Evolutionary conservation across 2,797 vertebrate species (phyloP).

Genomic region (Amniataba percoides): DNA sequence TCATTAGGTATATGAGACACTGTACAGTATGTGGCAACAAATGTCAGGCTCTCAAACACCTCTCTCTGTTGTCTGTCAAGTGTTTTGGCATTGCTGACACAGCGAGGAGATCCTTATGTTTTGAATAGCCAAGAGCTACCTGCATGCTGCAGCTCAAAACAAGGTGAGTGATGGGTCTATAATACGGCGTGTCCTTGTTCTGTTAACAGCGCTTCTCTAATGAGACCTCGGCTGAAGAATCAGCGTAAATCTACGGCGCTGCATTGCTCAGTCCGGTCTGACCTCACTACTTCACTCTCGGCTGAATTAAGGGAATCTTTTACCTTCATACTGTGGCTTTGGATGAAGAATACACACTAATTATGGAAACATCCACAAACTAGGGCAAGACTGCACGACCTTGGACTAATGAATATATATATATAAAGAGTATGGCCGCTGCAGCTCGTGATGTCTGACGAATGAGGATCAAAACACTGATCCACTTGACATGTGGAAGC

Average conservation of each 20-base stretch:
- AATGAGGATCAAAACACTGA: conserved; percentile 60
- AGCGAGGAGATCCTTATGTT: conserved; percentile 46
- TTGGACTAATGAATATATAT: conserved; percentile 75
- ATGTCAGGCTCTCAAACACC: conserved; percentile 32
- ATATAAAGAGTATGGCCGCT: conserved; percentile 56
- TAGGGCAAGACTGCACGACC: conserved; percentile 58
- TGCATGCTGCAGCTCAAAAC: conserved; percentile 39
- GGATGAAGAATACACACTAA: conserved; percentile 69
- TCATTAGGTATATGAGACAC: not conserved
- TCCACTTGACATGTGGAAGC: conserved; percentile 59
- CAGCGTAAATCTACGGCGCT: conserved; percentile 41
- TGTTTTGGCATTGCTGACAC: conserved; percentile 39
- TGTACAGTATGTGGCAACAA: conserved; percentile 21
- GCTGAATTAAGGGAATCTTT: conserved; percentile 62
- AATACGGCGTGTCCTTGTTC: conserved; percentile 59
- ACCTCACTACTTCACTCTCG: conserved; percentile 61
- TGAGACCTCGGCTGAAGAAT: conserved; percentile 63
- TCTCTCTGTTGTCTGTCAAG: conserved; percentile 38
- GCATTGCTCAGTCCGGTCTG: conserved; percentile 57
- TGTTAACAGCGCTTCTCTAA: conserved; percentile 57
- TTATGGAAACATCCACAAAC: conserved; percentile 68
- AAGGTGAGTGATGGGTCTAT: conserved; percentile 42
- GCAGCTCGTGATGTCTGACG: conserved; percentile 36
- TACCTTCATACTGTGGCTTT: conserved; percentile 45
- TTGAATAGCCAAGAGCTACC: conserved; percentile 38